Percentiles rank a stretch among this genome's conserved stretches.
phyloP scores from a whole-genome alignment of 2,113 vertebrate genomes.

The Progne subis region DNA sequence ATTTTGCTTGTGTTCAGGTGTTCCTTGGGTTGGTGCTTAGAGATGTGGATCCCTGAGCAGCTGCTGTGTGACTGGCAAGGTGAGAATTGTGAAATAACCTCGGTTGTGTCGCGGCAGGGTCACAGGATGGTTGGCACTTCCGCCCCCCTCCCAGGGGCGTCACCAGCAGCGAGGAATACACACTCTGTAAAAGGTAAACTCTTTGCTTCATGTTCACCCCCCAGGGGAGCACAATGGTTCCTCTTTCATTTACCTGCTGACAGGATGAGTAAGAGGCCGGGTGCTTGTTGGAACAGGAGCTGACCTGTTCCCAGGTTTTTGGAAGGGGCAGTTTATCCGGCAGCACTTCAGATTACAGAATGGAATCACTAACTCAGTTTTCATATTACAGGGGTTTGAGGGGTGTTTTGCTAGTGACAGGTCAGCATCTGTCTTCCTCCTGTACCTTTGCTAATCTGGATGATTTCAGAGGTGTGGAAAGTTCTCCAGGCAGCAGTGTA shows the following conservation, averaged over 20 bases:
- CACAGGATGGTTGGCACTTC: constrained; percentile 94
- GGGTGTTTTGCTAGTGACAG: background rate
- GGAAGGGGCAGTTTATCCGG: background rate
- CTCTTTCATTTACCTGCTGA: background rate
- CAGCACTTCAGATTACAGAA: background rate
- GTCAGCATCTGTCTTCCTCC: background rate
- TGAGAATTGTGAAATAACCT: background rate
- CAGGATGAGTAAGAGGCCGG: background rate
- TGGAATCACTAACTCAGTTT: background rate
- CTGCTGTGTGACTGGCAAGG: background rate
- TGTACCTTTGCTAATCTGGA: background rate
- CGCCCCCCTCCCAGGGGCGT: constrained; percentile 94
- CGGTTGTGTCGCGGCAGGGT: constrained; percentile 64
- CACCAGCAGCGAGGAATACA: constrained; percentile 98
- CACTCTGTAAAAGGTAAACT: constrained; percentile 94
- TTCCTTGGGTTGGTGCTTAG: background rate
- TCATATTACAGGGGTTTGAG: background rate
- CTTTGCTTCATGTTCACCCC: background rate
- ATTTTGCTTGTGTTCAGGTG: background rate
- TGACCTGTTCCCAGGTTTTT: background rate
- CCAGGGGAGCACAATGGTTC: background rate
- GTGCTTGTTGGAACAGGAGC: background rate
- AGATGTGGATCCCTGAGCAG: background rate
- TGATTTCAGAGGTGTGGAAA: background rate
- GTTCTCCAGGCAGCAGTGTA: background rate